Evolutionary conservation across 1,140 invertebrate genomes (phyloP).

Genomic region (Meloidogyne hapla): DNA sequence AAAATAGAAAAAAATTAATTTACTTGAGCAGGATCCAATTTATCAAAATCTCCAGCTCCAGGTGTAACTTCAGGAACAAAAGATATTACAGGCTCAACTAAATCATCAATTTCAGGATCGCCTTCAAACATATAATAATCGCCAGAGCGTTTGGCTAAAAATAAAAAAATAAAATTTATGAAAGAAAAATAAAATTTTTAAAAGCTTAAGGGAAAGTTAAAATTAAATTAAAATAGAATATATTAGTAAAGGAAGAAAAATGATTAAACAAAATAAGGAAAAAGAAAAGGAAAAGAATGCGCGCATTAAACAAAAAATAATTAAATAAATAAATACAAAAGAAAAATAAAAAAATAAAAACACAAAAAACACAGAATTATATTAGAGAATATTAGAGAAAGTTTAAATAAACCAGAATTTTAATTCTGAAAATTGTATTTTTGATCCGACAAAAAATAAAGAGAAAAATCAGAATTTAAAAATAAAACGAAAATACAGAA

Average conservation of each 20-base stretch:
- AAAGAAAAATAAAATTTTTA: not conserved
- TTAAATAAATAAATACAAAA: no score
- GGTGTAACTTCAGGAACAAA: slow-evolving; percentile 61
- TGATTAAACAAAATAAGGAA: not conserved
- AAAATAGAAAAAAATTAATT: no score
- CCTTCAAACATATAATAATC: slow-evolving; percentile 65
- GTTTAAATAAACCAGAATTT: no score
- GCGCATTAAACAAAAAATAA: no score
- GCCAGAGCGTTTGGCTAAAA: slow-evolving; percentile 63
- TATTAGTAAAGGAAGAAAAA: slow-evolving; percentile 7
- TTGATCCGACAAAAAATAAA: no score
- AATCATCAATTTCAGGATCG: slow-evolving; percentile 50
- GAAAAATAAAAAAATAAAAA: no score
- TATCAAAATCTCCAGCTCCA: slow-evolving; percentile 55
- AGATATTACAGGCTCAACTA: slow-evolving; percentile 51
- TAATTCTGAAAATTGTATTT: no score
- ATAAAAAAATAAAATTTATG: slow-evolving; percentile 7
- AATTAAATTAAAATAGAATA: not conserved
- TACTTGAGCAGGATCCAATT: slow-evolving; percentile 60
- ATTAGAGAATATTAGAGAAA: no score
- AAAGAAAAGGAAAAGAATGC: not conserved
- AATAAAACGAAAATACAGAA: no score
- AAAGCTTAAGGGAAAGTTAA: not conserved
- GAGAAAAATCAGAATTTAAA: no score
- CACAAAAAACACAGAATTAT: no score